Base-by-base conservation (phyloP, 2,888 invertebrate species). In the Synergus gifuensis region DNA sequence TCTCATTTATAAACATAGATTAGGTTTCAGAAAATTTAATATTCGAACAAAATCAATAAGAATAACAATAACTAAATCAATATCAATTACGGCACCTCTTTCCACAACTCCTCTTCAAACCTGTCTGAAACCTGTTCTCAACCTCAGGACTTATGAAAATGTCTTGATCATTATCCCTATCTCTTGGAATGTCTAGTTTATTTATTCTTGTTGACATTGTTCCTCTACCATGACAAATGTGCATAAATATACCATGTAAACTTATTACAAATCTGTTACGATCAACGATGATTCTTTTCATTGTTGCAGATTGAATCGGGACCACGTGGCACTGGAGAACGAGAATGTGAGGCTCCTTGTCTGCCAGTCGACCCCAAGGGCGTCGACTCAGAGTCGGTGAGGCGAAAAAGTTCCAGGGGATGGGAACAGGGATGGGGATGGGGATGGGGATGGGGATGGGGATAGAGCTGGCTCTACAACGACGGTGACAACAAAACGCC, bases 301-400 rank as follows among this genome's bases (percentile, higher is more conserved):
- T 90, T 89, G 90, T 88, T 54, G 36, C 85, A 85, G 82, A 83
- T 83, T 81, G 84, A 83, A 84, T 85, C 85, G 83, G 76, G 83
- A 91, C 86, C 91, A 91, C 91, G 91, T 91, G 91, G 87, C 91
- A 64, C 28, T 76, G 40, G 79, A 83, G 79, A 76, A 77, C 83
- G 84, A 78, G 76, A 69, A 66, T 66, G n/a, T 80, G 83, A 80
- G 81, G 81, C 83, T 82, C 81, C 78, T 81, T 78, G 78, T 79
- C 79, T 76, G 78, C 54, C 76, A 83, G 79, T 79, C 80, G 79
- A 84, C 85, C 85, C 86, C 84, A 83, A 79, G 83, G 81, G 81
- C 82, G 78, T 79, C 84, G 85, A 86, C 84, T 85, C 76, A 81
- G 66, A 80, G 67, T 81, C 84, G 83, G 67, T 81, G 69, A 82